phyloP scores from a whole-genome alignment of 2,797 vertebrate genomes.

The Lycodopsis pacificus region DNA sequence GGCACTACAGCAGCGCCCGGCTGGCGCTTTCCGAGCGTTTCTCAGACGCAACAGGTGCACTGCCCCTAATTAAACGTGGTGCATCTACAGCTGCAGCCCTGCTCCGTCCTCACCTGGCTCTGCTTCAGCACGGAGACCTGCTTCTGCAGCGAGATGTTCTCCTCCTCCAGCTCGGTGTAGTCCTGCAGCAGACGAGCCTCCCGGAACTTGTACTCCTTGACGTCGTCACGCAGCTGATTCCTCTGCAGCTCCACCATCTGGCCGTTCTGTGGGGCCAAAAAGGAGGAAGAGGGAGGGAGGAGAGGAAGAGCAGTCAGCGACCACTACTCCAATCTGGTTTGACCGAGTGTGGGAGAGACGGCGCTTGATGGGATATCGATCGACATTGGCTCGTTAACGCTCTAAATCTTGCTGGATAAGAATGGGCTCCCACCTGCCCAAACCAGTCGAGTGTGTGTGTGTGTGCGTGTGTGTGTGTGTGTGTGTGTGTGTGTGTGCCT shows the following conservation, averaged over 20 bases:
- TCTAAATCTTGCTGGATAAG: conserved; percentile 56
- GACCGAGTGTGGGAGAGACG: conserved; percentile 3
- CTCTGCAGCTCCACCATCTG: conserved; percentile 94
- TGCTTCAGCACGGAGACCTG: conserved; percentile 96
- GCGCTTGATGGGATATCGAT: conserved; percentile 42
- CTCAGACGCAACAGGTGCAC: too few relatives aligned
- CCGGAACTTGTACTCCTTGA: conserved; percentile 98
- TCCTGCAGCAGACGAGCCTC: conserved; percentile 97
- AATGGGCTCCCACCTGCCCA: conserved; percentile 56
- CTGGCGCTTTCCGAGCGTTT: too few relatives aligned
- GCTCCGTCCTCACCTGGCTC: conserved; percentile 88
- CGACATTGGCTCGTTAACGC: conserved; percentile 29
- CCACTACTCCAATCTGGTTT: conserved; percentile 24
- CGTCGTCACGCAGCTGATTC: conserved; percentile 92
- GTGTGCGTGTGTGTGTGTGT: conserved; percentile 30
- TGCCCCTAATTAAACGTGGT: not conserved
- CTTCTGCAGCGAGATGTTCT: conserved; percentile 98
- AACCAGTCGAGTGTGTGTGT: not conserved
- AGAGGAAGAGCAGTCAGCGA: conserved; percentile 39
- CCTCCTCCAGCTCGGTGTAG: conserved; percentile 97
- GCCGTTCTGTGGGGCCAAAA: conserved; percentile 83
- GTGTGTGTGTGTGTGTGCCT: conserved; percentile 17
- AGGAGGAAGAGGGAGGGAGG: not conserved
- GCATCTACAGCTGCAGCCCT: not conserved
- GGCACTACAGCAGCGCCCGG: too few relatives aligned